Evolutionary conservation across 2,888 invertebrate genomes (phyloP), one percentile per base, ranked within the genome.

Genomic region (Oxycera nigricornis): DNA sequence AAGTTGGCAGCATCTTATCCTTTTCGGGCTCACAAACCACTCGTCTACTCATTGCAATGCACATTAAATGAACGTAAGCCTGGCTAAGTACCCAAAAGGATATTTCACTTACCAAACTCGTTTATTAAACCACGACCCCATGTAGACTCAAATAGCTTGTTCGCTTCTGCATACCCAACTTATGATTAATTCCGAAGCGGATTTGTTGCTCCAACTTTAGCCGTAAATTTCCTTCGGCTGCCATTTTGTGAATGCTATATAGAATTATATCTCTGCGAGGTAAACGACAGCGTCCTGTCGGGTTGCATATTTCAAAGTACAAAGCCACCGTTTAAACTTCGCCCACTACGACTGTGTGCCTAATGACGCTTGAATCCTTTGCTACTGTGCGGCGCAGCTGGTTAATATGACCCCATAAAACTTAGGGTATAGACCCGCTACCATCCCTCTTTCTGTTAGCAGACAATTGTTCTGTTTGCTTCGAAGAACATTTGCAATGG

Each of bases 401-500:
- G 31, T 28, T 61, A 61, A 61, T 61, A 61, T 30, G 31, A 31
- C 2, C 31, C 31, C 30, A 61, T 61, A 61, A 61, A 61, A 61
- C 14, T 17, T 31, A n/a, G 61, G n/a, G 35, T 31, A 31, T 28
- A 31, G 24, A n/a, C n/a, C n/a, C n/a, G n/a, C n/a, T 61, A 31
- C 31, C 61, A 61, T 61, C 31, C 31, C n/a, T 61, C 20, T 26
- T 61, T 31, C 30, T 28, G 35, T 61, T 61, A 61, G 61, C 31
- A 30, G 17, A 2, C 61, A 31, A 26, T 61, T 61, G 6, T 7
- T 46, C 46, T 46, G n/a, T 7, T 46, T 17, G 14, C 46, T 46
- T 46, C 46, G 46, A n/a, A 14, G 3, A 46, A 46, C 46, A 14
- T 46, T 46, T 46, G 11, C 46, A 2, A 46, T 2, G 14, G 14